Evolutionary conservation across 2,888 invertebrate species (phyloP).

Genomic region (Aphidoletes aphidimyza): DNA sequence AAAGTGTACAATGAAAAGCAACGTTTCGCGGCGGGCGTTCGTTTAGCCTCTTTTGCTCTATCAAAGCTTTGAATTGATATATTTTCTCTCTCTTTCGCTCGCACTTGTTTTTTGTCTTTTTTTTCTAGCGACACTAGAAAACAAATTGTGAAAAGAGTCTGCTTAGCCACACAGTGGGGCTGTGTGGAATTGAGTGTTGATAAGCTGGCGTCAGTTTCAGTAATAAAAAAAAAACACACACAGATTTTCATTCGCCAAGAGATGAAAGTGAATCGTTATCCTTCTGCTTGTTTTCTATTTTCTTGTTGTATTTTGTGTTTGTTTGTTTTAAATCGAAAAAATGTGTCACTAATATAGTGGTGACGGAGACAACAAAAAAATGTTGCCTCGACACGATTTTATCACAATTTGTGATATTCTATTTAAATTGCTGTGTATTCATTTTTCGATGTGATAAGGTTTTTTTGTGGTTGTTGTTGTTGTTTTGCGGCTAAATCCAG

Average conservation of each 20-base stretch:
- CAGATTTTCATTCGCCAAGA: neutral
- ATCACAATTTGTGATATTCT: constrained; percentile 29
- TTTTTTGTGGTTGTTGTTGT: neutral
- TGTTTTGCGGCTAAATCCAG: too few species aligned
- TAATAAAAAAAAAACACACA: neutral
- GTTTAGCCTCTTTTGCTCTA: too few species aligned
- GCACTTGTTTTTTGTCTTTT: neutral
- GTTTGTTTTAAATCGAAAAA: neutral
- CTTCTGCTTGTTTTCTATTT: too few species aligned
- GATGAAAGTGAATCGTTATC: constrained; percentile 44
- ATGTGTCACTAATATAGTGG: neutral
- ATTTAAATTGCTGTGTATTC: neutral
- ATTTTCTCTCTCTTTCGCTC: neutral
- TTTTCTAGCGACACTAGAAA: neutral
- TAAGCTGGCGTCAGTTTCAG: neutral
- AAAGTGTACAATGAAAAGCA: neutral
- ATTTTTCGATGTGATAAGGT: neutral
- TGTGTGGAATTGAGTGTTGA: too few species aligned
- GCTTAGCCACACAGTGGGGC: too few species aligned
- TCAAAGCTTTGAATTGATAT: neutral
- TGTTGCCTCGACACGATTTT: constrained; percentile 42
- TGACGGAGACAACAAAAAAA: neutral
- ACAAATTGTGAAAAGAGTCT: neutral
- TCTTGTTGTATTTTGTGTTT: too few species aligned
- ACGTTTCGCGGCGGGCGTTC: neutral